These are phyloP conservation scores for Nasonia giraulti DNA, from an alignment of 1,140 invertebrate genomes.

Conservation along the genomic window DNA sequence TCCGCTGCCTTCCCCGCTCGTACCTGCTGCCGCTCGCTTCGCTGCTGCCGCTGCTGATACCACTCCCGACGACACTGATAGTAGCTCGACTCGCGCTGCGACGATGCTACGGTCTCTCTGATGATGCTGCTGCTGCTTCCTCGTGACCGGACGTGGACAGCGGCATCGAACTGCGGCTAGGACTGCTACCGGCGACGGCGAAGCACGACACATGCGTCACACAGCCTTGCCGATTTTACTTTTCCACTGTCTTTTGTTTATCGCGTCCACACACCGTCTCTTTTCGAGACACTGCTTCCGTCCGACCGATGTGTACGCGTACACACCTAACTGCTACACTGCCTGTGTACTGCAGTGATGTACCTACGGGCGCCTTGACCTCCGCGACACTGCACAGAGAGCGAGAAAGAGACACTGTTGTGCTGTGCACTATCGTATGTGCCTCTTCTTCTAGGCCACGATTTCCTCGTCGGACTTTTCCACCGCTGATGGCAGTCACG, in stretches of 20 bases:
- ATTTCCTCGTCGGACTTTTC: slow-evolving; percentile 28
- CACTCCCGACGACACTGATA: slow-evolving; percentile 51
- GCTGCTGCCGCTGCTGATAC: slow-evolving; percentile 51
- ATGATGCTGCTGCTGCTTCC: slow-evolving; percentile 5
- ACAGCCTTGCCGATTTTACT: slow-evolving; percentile 22
- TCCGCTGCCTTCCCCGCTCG: slow-evolving; percentile 48
- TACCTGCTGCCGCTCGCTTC: slow-evolving; percentile 56
- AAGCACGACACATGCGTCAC: slow-evolving; percentile 71
- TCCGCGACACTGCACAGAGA: slow-evolving; percentile 41
- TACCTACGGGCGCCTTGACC: slow-evolving; percentile 58
- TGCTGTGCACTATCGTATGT: not conserved
- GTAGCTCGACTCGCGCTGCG: slow-evolving; percentile 55
- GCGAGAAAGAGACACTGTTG: not conserved
- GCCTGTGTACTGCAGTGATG: not conserved
- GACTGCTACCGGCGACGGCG: slow-evolving; percentile 40
- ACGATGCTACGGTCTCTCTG: slow-evolving; percentile 31
- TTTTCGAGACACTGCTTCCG: not conserved
- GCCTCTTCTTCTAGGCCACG: slow-evolving; percentile 45
- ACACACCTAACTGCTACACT: not conserved
- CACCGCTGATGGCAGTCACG: slow-evolving; percentile 42
- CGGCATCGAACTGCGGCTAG: slow-evolving; percentile 46
- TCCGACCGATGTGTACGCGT: not conserved
- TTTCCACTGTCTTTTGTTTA: slow-evolving; percentile 6
- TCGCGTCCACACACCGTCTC: not conserved
- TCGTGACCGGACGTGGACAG: slow-evolving; percentile 18